A percentile compares a stretch with the other conserved stretches of the same genome.
Evolutionary conservation across 2,113 vertebrate genomes (phyloP).

Genomic region (Grallaria varia): DNA sequence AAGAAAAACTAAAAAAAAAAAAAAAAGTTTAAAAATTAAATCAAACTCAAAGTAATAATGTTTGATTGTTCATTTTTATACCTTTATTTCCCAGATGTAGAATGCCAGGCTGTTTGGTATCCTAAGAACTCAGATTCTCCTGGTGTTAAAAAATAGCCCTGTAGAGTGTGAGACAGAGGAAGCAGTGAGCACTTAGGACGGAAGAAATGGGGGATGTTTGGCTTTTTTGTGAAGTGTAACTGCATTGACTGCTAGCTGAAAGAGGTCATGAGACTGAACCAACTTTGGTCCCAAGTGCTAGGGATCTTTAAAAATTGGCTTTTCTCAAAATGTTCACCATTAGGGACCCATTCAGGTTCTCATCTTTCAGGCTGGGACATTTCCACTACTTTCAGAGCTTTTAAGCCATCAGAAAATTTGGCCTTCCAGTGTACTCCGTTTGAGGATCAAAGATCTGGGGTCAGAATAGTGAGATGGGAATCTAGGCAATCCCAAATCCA

Average conservation of each 20-base stretch:
- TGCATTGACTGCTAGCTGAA: not conserved
- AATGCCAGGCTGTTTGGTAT: not conserved
- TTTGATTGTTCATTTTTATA: accelerated
- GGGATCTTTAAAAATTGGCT: not conserved
- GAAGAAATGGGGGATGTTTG: not conserved
- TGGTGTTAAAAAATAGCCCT: not conserved
- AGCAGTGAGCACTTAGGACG: not conserved
- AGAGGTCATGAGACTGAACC: not conserved
- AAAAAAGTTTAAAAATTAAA: not conserved
- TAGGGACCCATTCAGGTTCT: accelerated
- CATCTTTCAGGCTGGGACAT: not conserved
- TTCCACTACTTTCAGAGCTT: not conserved
- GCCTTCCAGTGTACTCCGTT: not conserved
- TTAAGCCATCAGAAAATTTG: not conserved
- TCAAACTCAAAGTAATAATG: not conserved
- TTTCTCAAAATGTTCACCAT: not conserved
- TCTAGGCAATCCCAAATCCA: not conserved
- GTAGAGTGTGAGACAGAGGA: not conserved
- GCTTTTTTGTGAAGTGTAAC: not conserved
- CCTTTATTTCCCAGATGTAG: not conserved
- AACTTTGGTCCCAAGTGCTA: not conserved
- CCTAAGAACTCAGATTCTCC: not conserved
- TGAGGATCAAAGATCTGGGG: not conserved
- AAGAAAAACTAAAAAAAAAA: not conserved
- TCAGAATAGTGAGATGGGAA: not conserved